Evolutionary conservation across 2,113 vertebrate genomes (phyloP), one percentile per base, ranked within the genome.

Genomic region (Ochotona princeps): DNA sequence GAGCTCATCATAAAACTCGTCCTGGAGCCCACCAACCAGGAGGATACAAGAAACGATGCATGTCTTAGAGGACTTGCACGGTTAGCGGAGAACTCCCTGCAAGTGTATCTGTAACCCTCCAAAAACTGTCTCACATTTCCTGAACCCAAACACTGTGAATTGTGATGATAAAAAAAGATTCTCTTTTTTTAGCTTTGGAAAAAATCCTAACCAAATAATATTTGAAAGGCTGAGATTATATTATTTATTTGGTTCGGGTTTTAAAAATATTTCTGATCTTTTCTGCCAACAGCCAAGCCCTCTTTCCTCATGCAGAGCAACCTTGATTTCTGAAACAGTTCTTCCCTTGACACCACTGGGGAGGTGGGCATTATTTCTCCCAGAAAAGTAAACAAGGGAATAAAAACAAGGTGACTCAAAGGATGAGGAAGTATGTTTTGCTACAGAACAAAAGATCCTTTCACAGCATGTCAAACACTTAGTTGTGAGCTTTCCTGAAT

Each of bases 371-470:
- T 84, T 89, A 90, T 96, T 90, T 93, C 95, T 57, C 54, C 60
- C 91, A 83, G 76, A 96, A 97, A 97, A 97, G 67, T 79, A 92
- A 97, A 97, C 96, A 98, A 95, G 84, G 65, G 96, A 97, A 93
- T 95, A 90, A 97, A 96, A 95, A 95, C 94, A 96, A 93, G 96
- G 93, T 94, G 95, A 94, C 91, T 97, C 93, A 97, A 96, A 98
- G 96, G 97, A 96, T 95, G 89, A 96, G 96, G 96, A 96, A 97
- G 93, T 94, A 76, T 96, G 92, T 93, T 97, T 97, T 95, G 91
- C 81, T 92, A 94, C 76, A 95, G 96, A 97, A 97, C 96, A 97
- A 97, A 97, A 94, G 95, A 83, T 92, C 74, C 89, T 93, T 96
- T 97, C 96, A 96, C 82, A 96, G 92, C 81, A 87, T 79, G 96